phyloP scores from a whole-genome alignment of 2,113 vertebrate species.

The Stomatorhinus ivindoensis region DNA sequence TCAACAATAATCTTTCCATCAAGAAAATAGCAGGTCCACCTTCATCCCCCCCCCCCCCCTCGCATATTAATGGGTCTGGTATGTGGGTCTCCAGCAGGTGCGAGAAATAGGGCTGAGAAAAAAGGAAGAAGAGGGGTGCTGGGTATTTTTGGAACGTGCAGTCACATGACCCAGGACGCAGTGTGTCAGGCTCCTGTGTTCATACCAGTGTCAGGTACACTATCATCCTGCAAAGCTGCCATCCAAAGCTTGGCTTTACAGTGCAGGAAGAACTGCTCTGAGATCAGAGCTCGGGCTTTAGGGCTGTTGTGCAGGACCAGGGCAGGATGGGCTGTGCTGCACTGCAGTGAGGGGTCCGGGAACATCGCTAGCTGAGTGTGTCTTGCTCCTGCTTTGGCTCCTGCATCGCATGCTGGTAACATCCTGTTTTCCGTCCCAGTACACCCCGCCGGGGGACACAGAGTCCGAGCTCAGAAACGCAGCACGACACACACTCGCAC shows the following conservation, averaged over 20 bases:
- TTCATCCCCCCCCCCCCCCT: not conserved
- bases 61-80: not conserved
- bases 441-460: conserved; percentile 19
- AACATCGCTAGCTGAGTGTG: not conserved
- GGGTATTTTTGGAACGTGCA: not conserved
- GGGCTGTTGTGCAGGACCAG: not conserved
- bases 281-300: not conserved
- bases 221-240: not conserved
- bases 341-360: not conserved
- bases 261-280: conserved; percentile 25
- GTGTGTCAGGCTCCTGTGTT: conserved; percentile 14
- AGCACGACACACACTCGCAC: conserved; percentile 34
- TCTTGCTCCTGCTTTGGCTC: not conserved
- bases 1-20: not conserved
- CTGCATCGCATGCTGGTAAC: not conserved
- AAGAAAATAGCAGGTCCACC: not conserved
- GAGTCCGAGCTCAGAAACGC: conserved; percentile 42
- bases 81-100: conserved; percentile 24
- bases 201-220: conserved; percentile 20
- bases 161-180: conserved; percentile 46
- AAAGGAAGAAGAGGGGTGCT: not conserved
- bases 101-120: conserved; percentile 21
- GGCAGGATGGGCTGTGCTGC: not conserved
- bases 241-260: not conserved
- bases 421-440: conserved; percentile 18